Evolutionary conservation across 2,113 vertebrate species (phyloP), one percentile per base, ranked within the genome.

Genomic region (Pollimyrus isidori): DNA sequence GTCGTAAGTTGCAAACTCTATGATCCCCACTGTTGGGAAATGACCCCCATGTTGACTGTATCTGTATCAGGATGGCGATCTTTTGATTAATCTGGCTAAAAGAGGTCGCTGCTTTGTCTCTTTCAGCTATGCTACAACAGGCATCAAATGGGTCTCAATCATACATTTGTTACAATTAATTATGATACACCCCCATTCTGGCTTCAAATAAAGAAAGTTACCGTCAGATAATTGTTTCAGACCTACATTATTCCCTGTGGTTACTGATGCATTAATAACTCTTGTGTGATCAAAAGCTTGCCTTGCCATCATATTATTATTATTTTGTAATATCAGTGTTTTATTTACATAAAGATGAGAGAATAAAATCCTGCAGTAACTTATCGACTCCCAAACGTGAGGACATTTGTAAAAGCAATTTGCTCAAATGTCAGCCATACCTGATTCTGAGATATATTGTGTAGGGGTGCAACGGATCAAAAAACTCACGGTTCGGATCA

Each of bases 251-350:
- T 42, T 35, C 73, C 11, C 21, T 46, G 42, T 49, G 21, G 82
- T n/a, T 49, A 85, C 82, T n/a, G 2, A 85, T 85, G 82, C 45
- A 85, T 45, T 48, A 85, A 85, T 85, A 85, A 85, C 42, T 85
- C 45, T 42, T 85, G 15, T 85, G 42, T 85, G 82, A 85, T 85
- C 82, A 85, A 85, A 85, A 49, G 82, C 21, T 85, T 23, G 42
- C 9, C 82, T 26, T n/a, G 82, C 7, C 21, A 23, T 45, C 82
- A 45, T 48, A 76, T 39, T 39, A 76, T 76, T 49, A 46, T 84
- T 84, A 9, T 84, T 84, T 85, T 46, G 21, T 85, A 49, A n/a
- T 49, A 45, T 46, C 82, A 49, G 10, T 45, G 9, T 48, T 26
- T 48, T 23, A 46, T 85, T 85, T 85, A 1, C 42, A 85, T 45